Base-by-base conservation (phyloP, 2,113 vertebrate species). In the Turdus rufiventris region DNA sequence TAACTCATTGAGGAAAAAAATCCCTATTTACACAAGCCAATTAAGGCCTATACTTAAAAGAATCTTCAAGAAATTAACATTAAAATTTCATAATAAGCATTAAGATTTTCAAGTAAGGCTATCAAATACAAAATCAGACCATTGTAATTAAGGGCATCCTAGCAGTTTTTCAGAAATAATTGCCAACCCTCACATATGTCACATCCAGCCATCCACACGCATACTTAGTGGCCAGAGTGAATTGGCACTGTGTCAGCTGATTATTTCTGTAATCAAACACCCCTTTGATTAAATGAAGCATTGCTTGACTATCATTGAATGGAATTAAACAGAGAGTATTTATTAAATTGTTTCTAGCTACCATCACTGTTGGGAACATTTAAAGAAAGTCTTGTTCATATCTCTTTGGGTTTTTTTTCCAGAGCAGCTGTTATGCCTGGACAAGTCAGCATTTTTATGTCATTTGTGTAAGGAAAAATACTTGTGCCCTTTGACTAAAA, bases 191-290 rank as follows among this genome's bases (percentile, higher is more conserved):
- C 29, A 76, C 71, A 40, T 73, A 85, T 73, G 74, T 78, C 56
- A 76, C 54, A 76, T 79, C 54, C 18, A 93, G 45, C 38, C 58
- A 70, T 54, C 77, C 47, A 62, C 28, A 60, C 31, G 57, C 40
- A 82, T 50, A 76, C 34, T 93, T 67, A 85, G 67, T 42, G 75
- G 60, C 50, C 71, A 94, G 66, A 79, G 78, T 79, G 85, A 93
- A 93, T 12, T 71, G 61, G n/a, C 63, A 85, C 50, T 43, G 45
- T 70, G 85, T 94, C 91, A 92, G 70, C 43, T 92, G 91, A 77
- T 91, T 86, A 92, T 65, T 94, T 95, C 82, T 81, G 63, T 81
- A 93, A 84, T 86, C 88, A 96, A 96, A 94, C 1, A 6, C 50
- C 36, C 43, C 85, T 95, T 88, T 67, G 68, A 93, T 86, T 90